Conservation (phyloP, 2,113 vertebrate genomes). For the Cacatua alba region DNA sequence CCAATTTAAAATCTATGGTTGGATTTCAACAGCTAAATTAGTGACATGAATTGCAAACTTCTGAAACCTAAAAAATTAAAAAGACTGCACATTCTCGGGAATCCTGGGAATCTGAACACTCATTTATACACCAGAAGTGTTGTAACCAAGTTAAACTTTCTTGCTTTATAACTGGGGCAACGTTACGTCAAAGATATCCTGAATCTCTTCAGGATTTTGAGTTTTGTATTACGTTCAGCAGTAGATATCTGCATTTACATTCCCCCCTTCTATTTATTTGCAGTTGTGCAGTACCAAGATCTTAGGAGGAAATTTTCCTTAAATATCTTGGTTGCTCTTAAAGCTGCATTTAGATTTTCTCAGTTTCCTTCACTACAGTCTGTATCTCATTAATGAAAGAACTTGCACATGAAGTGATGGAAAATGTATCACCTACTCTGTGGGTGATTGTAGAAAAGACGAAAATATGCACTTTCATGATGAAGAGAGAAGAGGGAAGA, state of each 20-base stretch:
- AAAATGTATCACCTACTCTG: background rate
- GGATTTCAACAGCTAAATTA: background rate
- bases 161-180: background rate
- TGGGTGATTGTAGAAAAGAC: background rate
- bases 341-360: background rate
- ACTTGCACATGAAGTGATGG: background rate
- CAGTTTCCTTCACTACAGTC: background rate
- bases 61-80: background rate
- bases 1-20: slow-evolving; percentile 13
- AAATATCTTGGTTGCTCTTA: background rate
- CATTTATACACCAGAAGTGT: background rate
- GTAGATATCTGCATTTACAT: background rate
- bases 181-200: background rate
- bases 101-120: background rate
- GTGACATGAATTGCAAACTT: background rate
- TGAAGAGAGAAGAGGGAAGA: background rate
- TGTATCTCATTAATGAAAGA: background rate
- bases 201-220: background rate
- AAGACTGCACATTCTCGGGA: background rate
- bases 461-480: background rate
- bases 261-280: background rate
- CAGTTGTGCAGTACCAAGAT: background rate
- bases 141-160: background rate
- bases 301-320: background rate
- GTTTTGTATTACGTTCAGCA: background rate